phyloP scores from a whole-genome alignment of 92 coral and sea anemone genomes.

The Epizoanthus scotinus region DNA sequence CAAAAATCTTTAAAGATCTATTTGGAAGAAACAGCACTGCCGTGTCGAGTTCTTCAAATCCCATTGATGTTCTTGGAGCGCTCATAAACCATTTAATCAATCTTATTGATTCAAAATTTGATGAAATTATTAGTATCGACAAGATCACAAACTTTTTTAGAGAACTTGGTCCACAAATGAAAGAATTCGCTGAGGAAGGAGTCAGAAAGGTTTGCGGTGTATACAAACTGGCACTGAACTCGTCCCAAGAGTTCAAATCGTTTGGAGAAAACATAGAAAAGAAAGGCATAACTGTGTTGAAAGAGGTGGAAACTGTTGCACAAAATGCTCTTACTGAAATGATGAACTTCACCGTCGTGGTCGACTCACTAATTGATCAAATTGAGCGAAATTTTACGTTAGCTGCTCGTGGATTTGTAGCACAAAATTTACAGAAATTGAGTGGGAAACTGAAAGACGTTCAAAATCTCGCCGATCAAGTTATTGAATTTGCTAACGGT shows the following conservation, averaged over 20 bases:
- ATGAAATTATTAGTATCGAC: constrained; percentile 72
- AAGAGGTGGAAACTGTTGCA: constrained; percentile 62
- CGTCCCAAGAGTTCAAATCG: constrained; percentile 69
- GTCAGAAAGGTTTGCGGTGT: constrained; percentile 72
- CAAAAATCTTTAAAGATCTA: constrained; percentile 49
- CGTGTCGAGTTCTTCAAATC: constrained; percentile 40
- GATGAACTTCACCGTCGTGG: constrained; percentile 73
- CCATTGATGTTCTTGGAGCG: constrained; percentile 68
- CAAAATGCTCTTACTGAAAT: constrained; percentile 81
- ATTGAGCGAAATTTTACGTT: constrained; percentile 74
- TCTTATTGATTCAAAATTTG: constrained; percentile 59
- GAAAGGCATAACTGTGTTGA: constrained; percentile 69
- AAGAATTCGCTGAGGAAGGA: constrained; percentile 62
- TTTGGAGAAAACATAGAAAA: constrained; percentile 84
- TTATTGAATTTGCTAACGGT: constrained; percentile 87
- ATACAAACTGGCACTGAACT: constrained; percentile 70
- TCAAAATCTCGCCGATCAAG: constrained; percentile 75
- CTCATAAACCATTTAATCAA: constrained; percentile 57
- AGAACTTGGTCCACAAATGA: constrained; percentile 72
- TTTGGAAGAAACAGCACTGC: constrained; percentile 36
- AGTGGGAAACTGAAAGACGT: constrained; percentile 69
- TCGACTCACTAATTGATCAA: constrained; percentile 73
- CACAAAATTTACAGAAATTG: constrained; percentile 62
- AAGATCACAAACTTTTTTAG: constrained; percentile 84
- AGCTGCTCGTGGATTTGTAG: constrained; percentile 71